phyloP scores from a whole-genome alignment of 2,797 vertebrate species.

The Synaphobranchus kaupii region DNA sequence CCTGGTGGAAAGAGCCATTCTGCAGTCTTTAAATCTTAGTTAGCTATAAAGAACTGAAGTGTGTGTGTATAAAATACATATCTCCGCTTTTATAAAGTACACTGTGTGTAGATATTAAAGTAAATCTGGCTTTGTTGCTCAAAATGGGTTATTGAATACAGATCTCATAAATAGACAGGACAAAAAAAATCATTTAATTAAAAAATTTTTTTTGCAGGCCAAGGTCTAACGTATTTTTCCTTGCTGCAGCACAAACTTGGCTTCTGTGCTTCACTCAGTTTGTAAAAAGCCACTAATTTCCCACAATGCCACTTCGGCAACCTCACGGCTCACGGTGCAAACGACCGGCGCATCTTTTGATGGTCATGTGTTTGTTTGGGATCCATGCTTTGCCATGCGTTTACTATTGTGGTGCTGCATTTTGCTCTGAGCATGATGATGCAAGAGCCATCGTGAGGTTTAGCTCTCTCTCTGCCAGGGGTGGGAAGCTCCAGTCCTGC shows the following conservation, averaged over 20 bases:
- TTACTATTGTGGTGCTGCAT: too few species aligned
- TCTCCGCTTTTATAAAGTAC: constrained; percentile 33
- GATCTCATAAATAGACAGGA: constrained; percentile 34
- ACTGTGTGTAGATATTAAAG: constrained; percentile 20
- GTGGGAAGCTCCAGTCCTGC: too few species aligned
- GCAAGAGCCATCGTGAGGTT: too few species aligned
- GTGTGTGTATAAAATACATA: constrained; percentile 38
- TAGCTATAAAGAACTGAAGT: constrained; percentile 45
- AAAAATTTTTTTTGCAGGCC: neutral
- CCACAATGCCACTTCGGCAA: neutral
- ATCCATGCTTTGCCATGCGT: neutral
- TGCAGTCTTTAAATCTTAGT: constrained; percentile 41
- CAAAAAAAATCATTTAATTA: neutral
- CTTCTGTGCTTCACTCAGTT: constrained; percentile 5
- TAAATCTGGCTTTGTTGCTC: constrained; percentile 21
- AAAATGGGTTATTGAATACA: constrained; percentile 19
- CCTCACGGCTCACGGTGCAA: neutral
- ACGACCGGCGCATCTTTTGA: neutral
- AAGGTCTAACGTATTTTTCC: neutral
- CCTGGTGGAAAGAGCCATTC: constrained; percentile 39
- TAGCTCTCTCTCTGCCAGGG: too few species aligned
- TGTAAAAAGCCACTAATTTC: constrained; percentile 19
- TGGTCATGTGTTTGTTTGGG: neutral
- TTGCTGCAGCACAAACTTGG: neutral
- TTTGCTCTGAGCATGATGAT: too few species aligned